Evolutionary conservation across 2,797 vertebrate genomes (phyloP).

Genomic region (Petrocephalus sullivani): DNA sequence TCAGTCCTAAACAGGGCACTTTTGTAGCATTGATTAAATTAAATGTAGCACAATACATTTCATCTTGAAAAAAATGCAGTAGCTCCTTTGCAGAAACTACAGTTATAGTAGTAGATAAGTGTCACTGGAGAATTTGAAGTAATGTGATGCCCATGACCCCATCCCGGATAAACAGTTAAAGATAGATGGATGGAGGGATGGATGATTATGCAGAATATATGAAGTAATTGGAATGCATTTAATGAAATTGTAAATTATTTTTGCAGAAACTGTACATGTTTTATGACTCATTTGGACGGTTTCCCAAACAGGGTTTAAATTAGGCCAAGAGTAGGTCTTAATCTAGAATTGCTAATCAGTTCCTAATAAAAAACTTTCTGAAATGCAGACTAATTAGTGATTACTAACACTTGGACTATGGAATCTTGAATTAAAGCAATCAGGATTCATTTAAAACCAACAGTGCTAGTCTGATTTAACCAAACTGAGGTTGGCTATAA

Average conservation of each 20-base stretch:
- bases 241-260: background rate
- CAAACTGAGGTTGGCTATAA: too few relatives aligned
- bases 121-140: background rate
- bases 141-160: background rate
- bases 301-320: too few relatives aligned
- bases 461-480: too few relatives aligned
- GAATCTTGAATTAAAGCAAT: too few relatives aligned
- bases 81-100: background rate
- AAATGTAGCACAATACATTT: background rate
- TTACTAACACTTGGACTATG: too few relatives aligned
- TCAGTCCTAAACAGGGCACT: background rate
- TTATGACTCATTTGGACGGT: background rate
- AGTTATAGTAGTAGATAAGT: background rate
- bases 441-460: too few relatives aligned
- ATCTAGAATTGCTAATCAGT: too few relatives aligned
- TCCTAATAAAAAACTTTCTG: too few relatives aligned
- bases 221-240: background rate
- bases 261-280: background rate
- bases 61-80: background rate
- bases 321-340: too few relatives aligned
- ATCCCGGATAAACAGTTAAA: background rate
- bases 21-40: background rate
- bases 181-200: background rate
- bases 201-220: background rate
- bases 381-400: too few relatives aligned